Evolutionary conservation across 2,797 vertebrate genomes (phyloP).

Genomic region (Mionectes olivaceus): DNA sequence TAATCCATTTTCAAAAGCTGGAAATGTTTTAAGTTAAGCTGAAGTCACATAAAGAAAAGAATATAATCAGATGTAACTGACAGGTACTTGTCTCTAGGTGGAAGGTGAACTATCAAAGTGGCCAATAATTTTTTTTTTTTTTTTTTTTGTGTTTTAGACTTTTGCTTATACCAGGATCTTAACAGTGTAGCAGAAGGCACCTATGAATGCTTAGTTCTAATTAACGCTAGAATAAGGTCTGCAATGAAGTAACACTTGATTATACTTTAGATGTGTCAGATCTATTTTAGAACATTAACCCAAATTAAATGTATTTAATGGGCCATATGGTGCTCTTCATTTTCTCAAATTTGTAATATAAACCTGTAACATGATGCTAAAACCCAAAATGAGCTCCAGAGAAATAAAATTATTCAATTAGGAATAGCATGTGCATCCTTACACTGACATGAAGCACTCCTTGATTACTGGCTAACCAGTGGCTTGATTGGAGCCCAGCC

Average conservation of each 20-base stretch:
- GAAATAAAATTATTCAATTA: background rate
- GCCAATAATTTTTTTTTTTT: background rate
- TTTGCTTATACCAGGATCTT: background rate
- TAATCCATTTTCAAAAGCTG: background rate
- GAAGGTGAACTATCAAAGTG: background rate
- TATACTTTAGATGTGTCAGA: background rate
- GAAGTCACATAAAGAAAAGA: background rate
- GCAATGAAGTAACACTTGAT: background rate
- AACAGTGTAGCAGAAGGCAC: background rate
- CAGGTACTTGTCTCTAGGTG: background rate
- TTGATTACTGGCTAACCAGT: background rate
- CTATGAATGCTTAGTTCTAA: background rate
- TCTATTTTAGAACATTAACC: slow-evolving; percentile 14
- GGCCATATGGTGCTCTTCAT: background rate
- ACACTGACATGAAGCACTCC: background rate
- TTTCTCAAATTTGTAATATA: background rate
- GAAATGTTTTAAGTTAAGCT: background rate
- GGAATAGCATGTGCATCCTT: rapidly evolving
- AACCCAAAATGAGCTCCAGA: slow-evolving; percentile 7
- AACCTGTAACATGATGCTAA: background rate
- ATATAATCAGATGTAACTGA: background rate
- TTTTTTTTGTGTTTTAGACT: background rate
- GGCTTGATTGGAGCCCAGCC: background rate
- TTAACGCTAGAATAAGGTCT: background rate
- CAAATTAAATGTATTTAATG: background rate